Percentiles rank a stretch among this genome's conserved stretches.
Evolutionary conservation across 2,888 invertebrate species (phyloP).

Genomic region (Epirrita christyi): DNA sequence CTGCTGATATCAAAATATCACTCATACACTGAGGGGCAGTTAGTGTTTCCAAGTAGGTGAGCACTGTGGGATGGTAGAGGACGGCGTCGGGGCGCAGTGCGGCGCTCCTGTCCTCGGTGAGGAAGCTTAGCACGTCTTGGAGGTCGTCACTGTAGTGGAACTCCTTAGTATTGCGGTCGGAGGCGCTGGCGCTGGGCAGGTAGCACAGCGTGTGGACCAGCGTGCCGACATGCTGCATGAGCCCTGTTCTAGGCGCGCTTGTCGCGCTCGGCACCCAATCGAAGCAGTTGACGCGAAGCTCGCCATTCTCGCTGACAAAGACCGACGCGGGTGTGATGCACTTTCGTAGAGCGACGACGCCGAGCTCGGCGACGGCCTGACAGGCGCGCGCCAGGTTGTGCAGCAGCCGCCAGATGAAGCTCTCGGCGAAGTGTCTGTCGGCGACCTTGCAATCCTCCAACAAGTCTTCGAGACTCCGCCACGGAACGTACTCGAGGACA

Average conservation of each 20-base stretch:
- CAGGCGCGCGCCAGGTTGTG: conserved; percentile 67
- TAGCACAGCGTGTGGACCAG: conserved; percentile 59
- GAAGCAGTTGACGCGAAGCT: conserved; percentile 73
- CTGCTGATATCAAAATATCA: conserved; percentile 59
- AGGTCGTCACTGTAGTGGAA: conserved; percentile 73
- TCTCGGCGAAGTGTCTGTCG: conserved; percentile 64
- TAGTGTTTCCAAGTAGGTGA: conserved; percentile 66
- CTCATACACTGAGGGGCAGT: conserved; percentile 49
- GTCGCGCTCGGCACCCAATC: conserved; percentile 47
- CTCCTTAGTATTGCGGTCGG: conserved; percentile 49
- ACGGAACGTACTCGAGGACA: conserved; percentile 73
- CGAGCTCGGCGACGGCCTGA: conserved; percentile 58
- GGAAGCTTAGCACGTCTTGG: conserved; percentile 63
- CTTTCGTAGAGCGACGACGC: conserved; percentile 60
- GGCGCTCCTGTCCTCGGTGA: conserved; percentile 61
- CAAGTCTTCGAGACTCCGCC: conserved; percentile 70
- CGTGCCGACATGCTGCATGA: conserved; percentile 66
- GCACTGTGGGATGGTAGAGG: conserved; percentile 77
- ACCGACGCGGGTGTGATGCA: conserved; percentile 61
- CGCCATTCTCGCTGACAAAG: conserved; percentile 65
- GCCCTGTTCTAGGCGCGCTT: conserved; percentile 33
- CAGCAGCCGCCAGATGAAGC: conserved; percentile 73
- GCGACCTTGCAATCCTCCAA: conserved; percentile 60
- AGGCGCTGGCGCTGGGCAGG: conserved; percentile 40
- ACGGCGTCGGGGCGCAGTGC: conserved; percentile 69